Conservation (phyloP, 2,113 vertebrate genomes). For the Pangasianodon gigas region DNA sequence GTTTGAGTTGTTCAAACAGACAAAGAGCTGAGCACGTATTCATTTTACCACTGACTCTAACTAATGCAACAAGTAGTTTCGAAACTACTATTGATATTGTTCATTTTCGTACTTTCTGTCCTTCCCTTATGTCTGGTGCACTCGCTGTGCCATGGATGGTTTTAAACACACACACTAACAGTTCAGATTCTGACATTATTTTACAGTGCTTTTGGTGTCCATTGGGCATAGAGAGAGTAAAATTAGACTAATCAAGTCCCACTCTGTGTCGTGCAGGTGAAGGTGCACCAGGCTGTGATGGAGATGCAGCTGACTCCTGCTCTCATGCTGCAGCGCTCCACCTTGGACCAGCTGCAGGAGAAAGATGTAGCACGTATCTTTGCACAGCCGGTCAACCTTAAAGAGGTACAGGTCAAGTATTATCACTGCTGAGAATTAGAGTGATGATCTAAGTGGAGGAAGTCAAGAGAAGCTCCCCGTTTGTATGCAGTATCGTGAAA, state of each 20-base stretch:
- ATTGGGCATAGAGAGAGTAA: neutral
- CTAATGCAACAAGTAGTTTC: neutral
- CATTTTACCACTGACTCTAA: neutral
- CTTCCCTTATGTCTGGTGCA: neutral
- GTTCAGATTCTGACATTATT: neutral
- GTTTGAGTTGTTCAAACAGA: neutral
- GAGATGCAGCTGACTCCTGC: slow-evolving; percentile 91
- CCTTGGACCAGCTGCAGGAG: slow-evolving; percentile 92
- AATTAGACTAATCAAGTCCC: neutral
- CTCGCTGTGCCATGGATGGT: neutral
- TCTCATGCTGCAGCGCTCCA: slow-evolving; percentile 86
- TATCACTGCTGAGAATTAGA: neutral
- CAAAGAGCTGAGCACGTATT: neutral
- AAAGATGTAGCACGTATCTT: slow-evolving; percentile 94
- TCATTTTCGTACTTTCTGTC: neutral
- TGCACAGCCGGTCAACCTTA: slow-evolving; percentile 85
- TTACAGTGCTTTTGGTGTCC: neutral
- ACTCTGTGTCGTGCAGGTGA: slow-evolving; percentile 75
- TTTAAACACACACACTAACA: neutral
- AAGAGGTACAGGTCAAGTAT: slow-evolving; percentile 77
- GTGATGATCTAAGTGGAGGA: neutral
- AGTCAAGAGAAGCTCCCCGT: neutral
- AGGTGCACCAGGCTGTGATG: slow-evolving; percentile 89
- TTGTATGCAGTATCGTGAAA: neutral
- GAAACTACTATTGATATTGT: neutral